Conservation (phyloP, 2,113 vertebrate genomes). For the Ammodytes marinus region DNA sequence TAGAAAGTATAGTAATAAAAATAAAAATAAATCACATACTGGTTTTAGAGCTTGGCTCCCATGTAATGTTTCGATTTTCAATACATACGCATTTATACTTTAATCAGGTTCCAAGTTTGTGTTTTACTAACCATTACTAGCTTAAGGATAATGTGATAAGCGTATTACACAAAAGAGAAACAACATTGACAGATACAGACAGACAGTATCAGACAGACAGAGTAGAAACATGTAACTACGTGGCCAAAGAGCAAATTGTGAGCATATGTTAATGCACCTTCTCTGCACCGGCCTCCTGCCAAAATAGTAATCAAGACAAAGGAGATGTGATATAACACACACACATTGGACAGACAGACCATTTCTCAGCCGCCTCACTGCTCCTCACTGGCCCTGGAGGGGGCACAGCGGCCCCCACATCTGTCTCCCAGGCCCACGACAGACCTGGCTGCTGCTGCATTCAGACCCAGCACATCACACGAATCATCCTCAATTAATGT, state of each 20-base stretch:
- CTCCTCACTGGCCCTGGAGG: slow-evolving; percentile 73
- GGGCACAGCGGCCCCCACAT: slow-evolving; percentile 80
- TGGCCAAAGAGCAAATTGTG: slow-evolving; percentile 80
- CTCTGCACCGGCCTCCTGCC: slow-evolving; percentile 65
- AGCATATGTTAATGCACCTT: slow-evolving; percentile 82
- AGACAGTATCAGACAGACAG: slow-evolving; percentile 47
- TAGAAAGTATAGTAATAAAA: neutral
- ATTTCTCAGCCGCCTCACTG: slow-evolving; percentile 80
- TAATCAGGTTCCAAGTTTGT: slow-evolving; percentile 14
- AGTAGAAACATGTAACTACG: slow-evolving; percentile 52
- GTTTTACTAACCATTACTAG: neutral
- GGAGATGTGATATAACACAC: slow-evolving; percentile 76
- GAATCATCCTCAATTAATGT: slow-evolving; percentile 83
- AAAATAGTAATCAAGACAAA: slow-evolving; percentile 80
- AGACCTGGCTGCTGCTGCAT: slow-evolving; percentile 71
- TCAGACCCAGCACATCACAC: slow-evolving; percentile 78
- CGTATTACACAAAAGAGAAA: slow-evolving; percentile 59
- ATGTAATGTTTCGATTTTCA: neutral
- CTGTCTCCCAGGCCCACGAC: slow-evolving; percentile 84
- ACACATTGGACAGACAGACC: slow-evolving; percentile 67
- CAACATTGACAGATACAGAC: slow-evolving; percentile 53
- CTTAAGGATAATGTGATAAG: slow-evolving; percentile 47
- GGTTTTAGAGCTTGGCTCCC: neutral
- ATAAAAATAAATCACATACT: neutral
- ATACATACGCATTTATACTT: slow-evolving; percentile 8